These are phyloP conservation scores for Prosopocoilus inquinatus DNA, from an alignment of 2,888 invertebrate species.

Conservation along the genomic window DNA sequence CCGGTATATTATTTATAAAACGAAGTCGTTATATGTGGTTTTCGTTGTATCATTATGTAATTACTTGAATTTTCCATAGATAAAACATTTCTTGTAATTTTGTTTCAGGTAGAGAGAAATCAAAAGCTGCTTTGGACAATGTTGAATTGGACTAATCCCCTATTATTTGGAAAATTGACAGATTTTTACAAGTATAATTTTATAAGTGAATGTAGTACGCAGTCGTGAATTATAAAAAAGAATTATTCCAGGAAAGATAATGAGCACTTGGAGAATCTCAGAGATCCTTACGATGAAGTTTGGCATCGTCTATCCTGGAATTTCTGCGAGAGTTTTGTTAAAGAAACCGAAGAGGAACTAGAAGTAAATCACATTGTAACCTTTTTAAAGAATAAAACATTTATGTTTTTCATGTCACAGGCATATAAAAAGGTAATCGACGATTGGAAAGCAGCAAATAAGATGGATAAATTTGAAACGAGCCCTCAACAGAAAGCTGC, in stretches of 20 bases:
- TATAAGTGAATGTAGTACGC: not conserved
- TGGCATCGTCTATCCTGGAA: conserved; percentile 8
- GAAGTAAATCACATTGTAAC: conserved; percentile 3
- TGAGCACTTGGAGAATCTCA: conserved; percentile 8
- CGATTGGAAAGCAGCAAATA: not conserved
- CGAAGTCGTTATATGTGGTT: too few species aligned
- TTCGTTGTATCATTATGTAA: too few species aligned
- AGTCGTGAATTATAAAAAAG: not conserved
- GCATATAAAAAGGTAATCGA: not conserved
- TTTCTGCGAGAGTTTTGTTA: conserved; percentile 1
- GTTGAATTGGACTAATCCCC: conserved; percentile 18
- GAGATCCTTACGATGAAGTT: conserved; percentile 17
- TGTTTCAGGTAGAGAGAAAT: conserved; percentile 8
- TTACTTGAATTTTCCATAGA: too few species aligned
- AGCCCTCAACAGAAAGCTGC: not conserved
- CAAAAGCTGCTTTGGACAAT: conserved; percentile 13
- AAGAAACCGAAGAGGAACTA: not conserved
- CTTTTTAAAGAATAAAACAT: not conserved
- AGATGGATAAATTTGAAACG: conserved; percentile 3
- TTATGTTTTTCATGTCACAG: conserved; percentile 3
- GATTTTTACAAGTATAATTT: conserved; percentile 11
- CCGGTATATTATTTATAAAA: too few species aligned
- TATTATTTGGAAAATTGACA: conserved; percentile 12
- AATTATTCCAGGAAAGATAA: conserved; percentile 9
- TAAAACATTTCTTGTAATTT: too few species aligned